phyloP scores from a whole-genome alignment of 30 jellyfish, hydroid and myxozoan species.

The Aurelia sp. region DNA sequence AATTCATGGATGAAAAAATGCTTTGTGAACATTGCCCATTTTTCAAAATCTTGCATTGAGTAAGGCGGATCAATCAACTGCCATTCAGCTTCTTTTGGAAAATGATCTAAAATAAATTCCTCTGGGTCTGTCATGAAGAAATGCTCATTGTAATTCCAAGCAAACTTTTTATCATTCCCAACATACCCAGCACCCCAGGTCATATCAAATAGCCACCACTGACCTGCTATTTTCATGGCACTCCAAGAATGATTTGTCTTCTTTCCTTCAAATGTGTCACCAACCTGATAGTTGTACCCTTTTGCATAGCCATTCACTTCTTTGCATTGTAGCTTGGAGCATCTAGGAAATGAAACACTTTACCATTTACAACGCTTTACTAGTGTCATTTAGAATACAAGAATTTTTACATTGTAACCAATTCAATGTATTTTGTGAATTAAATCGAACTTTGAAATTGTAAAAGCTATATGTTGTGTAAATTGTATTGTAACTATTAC shows the following conservation, averaged over 20 bases:
- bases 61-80: slow-evolving; percentile 51
- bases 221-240: slow-evolving; percentile 63
- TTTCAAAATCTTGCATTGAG: slow-evolving; percentile 55
- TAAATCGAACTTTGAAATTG: too few species aligned
- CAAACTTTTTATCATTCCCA: slow-evolving; percentile 63
- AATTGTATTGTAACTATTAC: too few species aligned
- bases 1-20: slow-evolving; percentile 54
- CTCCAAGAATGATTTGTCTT: slow-evolving; percentile 86
- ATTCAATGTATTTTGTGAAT: too few species aligned
- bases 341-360: background rate
- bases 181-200: slow-evolving; percentile 94
- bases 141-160: slow-evolving; percentile 80
- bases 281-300: slow-evolving; percentile 68
- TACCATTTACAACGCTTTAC: too few species aligned
- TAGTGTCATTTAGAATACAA: too few species aligned
- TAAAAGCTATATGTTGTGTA: too few species aligned
- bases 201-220: slow-evolving; percentile 90
- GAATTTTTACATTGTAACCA: too few species aligned
- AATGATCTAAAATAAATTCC: slow-evolving; percentile 80
- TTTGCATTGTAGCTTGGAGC: slow-evolving; percentile 34
- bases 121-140: slow-evolving; percentile 86
- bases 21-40: slow-evolving; percentile 69
- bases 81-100: slow-evolving; percentile 78
- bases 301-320: slow-evolving; percentile 77
- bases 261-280: slow-evolving; percentile 48